A percentile compares a stretch with the other conserved stretches of the same genome.
These are phyloP conservation scores for Lordiphosa mommai DNA, from an alignment of 1,140 invertebrate species.

Conservation along the genomic window DNA sequence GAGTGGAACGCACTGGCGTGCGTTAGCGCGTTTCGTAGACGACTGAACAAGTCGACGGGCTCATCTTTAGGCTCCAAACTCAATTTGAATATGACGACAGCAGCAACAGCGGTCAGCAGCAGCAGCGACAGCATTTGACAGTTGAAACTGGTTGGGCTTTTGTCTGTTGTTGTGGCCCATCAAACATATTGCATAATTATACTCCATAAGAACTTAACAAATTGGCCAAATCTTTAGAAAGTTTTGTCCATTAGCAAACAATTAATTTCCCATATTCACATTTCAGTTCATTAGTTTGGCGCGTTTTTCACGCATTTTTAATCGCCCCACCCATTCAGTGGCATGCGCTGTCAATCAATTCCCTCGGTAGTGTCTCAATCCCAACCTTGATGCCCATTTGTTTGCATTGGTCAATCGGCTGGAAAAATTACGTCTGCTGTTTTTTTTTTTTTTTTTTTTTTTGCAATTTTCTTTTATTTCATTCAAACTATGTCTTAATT, in stretches of 20 bases:
- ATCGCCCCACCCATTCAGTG: conserved; percentile 32
- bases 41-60: conserved; percentile 49
- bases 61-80: conserved; percentile 60
- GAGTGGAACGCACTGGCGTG: conserved; percentile 36
- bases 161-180: conserved; percentile 3
- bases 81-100: conserved; percentile 66
- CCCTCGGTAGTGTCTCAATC: conserved; percentile 27
- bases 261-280: conserved; percentile 31
- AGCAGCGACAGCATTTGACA: conserved; percentile 19
- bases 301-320: conserved; percentile 40
- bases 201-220: conserved; percentile 7
- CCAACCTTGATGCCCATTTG: neutral
- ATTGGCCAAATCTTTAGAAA: conserved; percentile 11
- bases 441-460: conserved; percentile 30
- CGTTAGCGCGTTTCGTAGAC: conserved; percentile 57
- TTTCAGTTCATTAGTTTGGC: conserved; percentile 3
- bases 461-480: conserved; percentile 17
- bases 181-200: conserved; percentile 61
- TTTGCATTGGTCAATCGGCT: too few species aligned
- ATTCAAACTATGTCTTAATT: conserved; percentile 61
- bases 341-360: conserved; percentile 47
- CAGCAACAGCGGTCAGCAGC: conserved; percentile 30
- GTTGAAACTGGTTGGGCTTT: conserved; percentile 52
- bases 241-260: conserved; percentile 21
- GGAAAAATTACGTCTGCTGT: neutral